Base-by-base conservation (phyloP, 1,140 invertebrate species). In the Mactra quadrangularis region DNA sequence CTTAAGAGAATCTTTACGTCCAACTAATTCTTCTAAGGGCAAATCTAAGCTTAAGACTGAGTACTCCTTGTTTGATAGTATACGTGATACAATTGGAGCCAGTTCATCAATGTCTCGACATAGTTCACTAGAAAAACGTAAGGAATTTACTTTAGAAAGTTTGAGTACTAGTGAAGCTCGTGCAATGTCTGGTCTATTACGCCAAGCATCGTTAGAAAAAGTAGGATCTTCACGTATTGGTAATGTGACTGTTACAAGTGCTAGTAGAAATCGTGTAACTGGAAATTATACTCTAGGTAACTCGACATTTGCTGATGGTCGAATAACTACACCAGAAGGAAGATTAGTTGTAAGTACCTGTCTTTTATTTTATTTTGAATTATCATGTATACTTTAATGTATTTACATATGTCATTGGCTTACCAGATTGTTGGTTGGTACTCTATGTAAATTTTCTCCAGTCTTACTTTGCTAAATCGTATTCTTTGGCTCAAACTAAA, bases 61-160 rank as follows among this genome's bases (percentile, higher is more conserved):
- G 13, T 75, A 90, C 62, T 81, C 88, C 72, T 82, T 86, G n/a
- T 77, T 90, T 35, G 87, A 88, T 52, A 87, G 85, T 83, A 68
- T 89, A n/a, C 66, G 84, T 62, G 91, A 91, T 47, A 83, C 88
- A 29, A 84, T 90, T 41, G 85, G 89, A 53, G 89, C 88, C 11
- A 83, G 84, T 29, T 90, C 89, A 6, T 88, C 90, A 53, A 74
- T 85, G 33, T 89, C 89, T 27, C 84, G 86, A 55, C 89, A 88
- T 77, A 87, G 85, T 72, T 87, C 87, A n/a, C 70, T 87, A 29
- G 89, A 91, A 22, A 75, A 87, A 29, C 87, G 88, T 29, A 92
- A 91, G 53, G 90, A 91, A 64, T 89, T 92, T 83, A 88, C 90
- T n/a, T 52, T 92, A 31, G 91, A 92, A 86, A 92, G 90, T 85